Evolutionary conservation across 2,797 vertebrate species (phyloP), one percentile per base, ranked within the genome.

Genomic region (Takifugu ocellatus): DNA sequence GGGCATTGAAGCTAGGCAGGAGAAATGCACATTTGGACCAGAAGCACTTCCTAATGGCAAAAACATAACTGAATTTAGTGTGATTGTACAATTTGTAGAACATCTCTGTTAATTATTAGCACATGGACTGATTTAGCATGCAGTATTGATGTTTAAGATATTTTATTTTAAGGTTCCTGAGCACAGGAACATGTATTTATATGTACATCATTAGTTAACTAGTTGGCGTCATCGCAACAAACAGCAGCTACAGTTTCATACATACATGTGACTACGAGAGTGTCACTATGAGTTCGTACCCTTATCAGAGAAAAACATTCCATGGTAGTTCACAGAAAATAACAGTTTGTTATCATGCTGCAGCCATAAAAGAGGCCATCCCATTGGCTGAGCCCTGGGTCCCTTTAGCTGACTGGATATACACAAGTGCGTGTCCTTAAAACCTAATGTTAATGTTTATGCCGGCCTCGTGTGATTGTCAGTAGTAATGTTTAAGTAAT

Each of bases 301-400:
- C 84, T 91, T 91, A 92, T 92, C 90, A 86, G 74, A 26, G 46
- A 77, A 82, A 74, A 85, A 82, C 82, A 68, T 61, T 69, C 56
- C 65, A 3, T 68, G 26, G 68, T 61, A 15, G 65, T 71, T 77
- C 55, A 69, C 65, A 70, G 68, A 51, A 83, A 85, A 78, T 68
- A 25, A 66, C 73, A 59, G 49, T 49, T 39, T 58, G 87, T 90
- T 91, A 92, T 92, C 91, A 79, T 59, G 74, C 82, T 9, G 48
- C 71, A 58, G 77, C 75, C 56, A 69, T 56, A 43, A 39, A 70
- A 71, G 72, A 56, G 49, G 59, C 39, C 51, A 29, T 69, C 69
- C 72, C 36, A 87, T 87, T 91, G 88, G 88, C 60, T 76, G 49
- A 1, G 27, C 7, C 21, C 51, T 47, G 58, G 46, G 66, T 67